Percentiles rank a stretch among this genome's conserved stretches.
phyloP scores from a whole-genome alignment of 2,113 vertebrate genomes.

The Bos indicus region DNA sequence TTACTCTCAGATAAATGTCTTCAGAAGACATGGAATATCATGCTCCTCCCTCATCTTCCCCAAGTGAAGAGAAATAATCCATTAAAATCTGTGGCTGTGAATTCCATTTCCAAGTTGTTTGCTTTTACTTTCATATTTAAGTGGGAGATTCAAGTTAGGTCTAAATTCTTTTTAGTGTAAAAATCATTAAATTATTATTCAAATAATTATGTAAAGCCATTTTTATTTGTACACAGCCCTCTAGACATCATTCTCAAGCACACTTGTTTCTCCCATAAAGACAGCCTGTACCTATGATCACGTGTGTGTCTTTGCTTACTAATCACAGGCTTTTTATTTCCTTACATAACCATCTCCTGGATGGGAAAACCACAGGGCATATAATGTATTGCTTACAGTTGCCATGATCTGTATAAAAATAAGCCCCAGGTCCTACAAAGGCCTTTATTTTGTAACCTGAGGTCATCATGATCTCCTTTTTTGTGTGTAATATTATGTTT shows the following conservation, averaged over 20 bases:
- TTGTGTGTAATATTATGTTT: slow-evolving; percentile 35
- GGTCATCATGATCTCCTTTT: not conserved
- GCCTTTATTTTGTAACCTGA: slow-evolving; percentile 29
- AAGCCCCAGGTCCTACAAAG: slow-evolving; percentile 29
- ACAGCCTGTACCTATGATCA: slow-evolving; percentile 37
- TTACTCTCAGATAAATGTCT: slow-evolving; percentile 54
- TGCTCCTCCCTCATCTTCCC: not conserved
- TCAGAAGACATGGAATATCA: slow-evolving; percentile 34
- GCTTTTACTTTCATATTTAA: slow-evolving; percentile 69
- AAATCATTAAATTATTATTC: slow-evolving; percentile 68
- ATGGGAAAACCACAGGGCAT: slow-evolving; percentile 34
- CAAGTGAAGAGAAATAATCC: slow-evolving; percentile 30
- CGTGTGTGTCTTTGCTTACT: slow-evolving; percentile 19
- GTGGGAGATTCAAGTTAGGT: slow-evolving; percentile 53
- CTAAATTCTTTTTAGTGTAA: slow-evolving; percentile 57
- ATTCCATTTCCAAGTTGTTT: slow-evolving; percentile 63
- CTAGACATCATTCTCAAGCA: slow-evolving; percentile 14
- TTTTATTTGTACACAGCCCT: slow-evolving; percentile 43
- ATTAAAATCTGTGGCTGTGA: slow-evolving; percentile 63
- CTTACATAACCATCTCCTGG: slow-evolving; percentile 29
- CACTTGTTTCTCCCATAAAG: slow-evolving; percentile 33
- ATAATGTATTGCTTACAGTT: slow-evolving; percentile 38
- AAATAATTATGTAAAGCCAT: slow-evolving; percentile 65
- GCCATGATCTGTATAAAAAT: slow-evolving; percentile 37
- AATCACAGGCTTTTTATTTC: slow-evolving; percentile 35